Base-by-base conservation (phyloP, 2,888 invertebrate species). In the Plebejus melissa region DNA sequence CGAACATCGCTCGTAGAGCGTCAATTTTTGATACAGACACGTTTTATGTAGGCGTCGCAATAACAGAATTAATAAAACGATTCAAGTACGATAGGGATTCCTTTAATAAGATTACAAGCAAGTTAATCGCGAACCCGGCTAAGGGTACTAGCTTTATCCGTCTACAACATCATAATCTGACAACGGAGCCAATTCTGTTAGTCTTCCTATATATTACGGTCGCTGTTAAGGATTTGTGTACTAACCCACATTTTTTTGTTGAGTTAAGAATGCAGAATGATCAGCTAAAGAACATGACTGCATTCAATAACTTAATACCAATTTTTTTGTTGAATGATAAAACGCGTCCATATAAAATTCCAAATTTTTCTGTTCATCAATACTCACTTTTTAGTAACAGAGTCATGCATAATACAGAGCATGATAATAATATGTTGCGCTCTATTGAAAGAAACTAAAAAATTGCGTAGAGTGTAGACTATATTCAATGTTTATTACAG, bases 71-170 rank as follows among this genome's bases (percentile, higher is more conserved):
- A 72, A 50, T 72, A 72, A 54, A 72, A 72, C 72, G 54, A 54
- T 72, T 72, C 54, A 16, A 72, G 72, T 54, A 72, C 72, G 7
- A 72, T 72, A 72, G 50, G 72, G 72, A 72, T 72, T 72, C 72
- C 50, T 72, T 54, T 72, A 72, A 72, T 72, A 50, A 54, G 72
- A 72, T 72, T 72, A 72, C 72, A 72, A 72, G 28, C 46, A 72
- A 72, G 72, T 54, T 54, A 72, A 72, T 72, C 54, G 72, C 72
- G 72, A 54, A 72, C 72, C 32, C 72, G 72, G 32, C 72, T 72
- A 72, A 72, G 72, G 71, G 41, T 13, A 50, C 71, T 71, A 71
- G 72, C 72, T 72, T 72, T 72, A 72, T 72, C 72, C 72, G 32
- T 72, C 72, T 72, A 50, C 54, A 32, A 72, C 50, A 72, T 72